These are phyloP conservation scores for Lacanobia wlatinum DNA, from an alignment of 2,888 invertebrate genomes.

Conservation along the genomic window DNA sequence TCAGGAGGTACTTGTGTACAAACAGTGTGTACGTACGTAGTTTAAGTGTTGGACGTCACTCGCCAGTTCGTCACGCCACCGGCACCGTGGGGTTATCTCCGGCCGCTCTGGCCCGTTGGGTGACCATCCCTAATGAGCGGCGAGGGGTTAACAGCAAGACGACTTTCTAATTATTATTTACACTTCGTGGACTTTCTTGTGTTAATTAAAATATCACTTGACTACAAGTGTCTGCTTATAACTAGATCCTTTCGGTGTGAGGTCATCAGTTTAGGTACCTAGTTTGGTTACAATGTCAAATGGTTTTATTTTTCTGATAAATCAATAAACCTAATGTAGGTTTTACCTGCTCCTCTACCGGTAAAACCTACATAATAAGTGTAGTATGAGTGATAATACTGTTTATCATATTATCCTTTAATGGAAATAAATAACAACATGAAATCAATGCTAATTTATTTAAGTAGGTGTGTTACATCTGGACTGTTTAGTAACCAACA, in stretches of 20 bases:
- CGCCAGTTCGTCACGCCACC: conserved; percentile 66
- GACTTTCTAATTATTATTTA: conserved; percentile 77
- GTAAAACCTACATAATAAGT: neutral
- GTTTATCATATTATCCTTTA: neutral
- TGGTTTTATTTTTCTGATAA: neutral
- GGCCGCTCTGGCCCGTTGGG: conserved; percentile 66
- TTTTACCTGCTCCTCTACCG: conserved; percentile 10
- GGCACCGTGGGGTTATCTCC: conserved; percentile 80
- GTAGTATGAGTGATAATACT: neutral
- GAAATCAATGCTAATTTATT: conserved; percentile 10
- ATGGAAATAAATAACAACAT: neutral
- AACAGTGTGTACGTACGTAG: conserved; percentile 63
- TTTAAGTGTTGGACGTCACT: conserved; percentile 63
- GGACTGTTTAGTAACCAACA: neutral
- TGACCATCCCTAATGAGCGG: conserved; percentile 77
- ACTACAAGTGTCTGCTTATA: conserved; percentile 15
- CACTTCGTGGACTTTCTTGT: conserved; percentile 39
- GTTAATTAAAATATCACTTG: conserved; percentile 36
- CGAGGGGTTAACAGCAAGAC: conserved; percentile 67
- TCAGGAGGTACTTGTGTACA: conserved; percentile 40
- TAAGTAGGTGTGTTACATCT: neutral
- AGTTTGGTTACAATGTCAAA: conserved; percentile 2
- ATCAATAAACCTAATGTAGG: neutral
- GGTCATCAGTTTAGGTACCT: neutral
- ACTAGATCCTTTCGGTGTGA: neutral